A percentile compares a stretch with the other conserved stretches of the same genome.
These are phyloP conservation scores for Thamnophis elegans DNA, from an alignment of 2,797 vertebrate species.

Conservation along the genomic window DNA sequence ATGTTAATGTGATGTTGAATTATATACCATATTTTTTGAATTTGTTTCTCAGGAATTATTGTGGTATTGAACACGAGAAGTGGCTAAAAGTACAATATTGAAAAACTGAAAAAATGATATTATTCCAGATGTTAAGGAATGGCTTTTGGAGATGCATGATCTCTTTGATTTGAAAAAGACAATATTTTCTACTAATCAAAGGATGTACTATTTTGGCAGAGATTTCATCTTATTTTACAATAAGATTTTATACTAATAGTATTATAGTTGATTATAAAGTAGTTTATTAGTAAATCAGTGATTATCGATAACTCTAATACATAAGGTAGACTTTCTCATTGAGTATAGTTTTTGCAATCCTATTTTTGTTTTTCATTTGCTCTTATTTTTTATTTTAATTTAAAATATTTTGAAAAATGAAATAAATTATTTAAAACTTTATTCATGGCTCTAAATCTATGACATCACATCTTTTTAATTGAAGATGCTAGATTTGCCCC, in stretches of 20 bases:
- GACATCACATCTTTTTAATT: neutral
- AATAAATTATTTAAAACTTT: neutral
- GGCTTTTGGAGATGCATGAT: neutral
- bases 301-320: neutral
- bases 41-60: neutral
- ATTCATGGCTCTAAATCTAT: neutral
- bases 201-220: neutral
- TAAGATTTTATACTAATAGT: neutral
- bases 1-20: neutral
- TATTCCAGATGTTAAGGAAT: neutral
- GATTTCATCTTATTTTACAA: neutral
- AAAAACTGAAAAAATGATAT: neutral
- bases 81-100: neutral
- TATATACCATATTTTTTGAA: neutral
- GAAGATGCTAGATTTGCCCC: neutral
- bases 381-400: neutral
- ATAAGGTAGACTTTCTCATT: neutral
- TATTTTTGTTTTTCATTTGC: neutral
- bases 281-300: neutral
- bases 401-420: neutral
- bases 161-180: neutral
- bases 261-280: neutral
- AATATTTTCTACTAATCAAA: neutral
- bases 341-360: neutral
- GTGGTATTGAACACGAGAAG: neutral